Base-by-base conservation (phyloP, 1,140 invertebrate genomes). In the Oedothorax gibbosus region DNA sequence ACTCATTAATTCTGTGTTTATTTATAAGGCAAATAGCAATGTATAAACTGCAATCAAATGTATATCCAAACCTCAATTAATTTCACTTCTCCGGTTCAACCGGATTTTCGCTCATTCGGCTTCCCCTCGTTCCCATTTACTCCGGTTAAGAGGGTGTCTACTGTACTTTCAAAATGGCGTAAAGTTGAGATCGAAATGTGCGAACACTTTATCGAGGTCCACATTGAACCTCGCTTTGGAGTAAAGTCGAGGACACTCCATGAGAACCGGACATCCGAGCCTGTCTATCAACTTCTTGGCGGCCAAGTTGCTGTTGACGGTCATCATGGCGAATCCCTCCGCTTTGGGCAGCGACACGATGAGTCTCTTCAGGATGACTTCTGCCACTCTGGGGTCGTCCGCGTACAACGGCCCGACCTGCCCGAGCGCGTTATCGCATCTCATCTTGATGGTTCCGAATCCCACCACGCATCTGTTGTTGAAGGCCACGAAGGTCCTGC, bases 361-460 rank as follows among this genome's bases (percentile, higher is more conserved):
- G 11, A 88, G 71, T 10, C 62, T 50, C 21, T 60, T 68, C 9
- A 88, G 60, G 9, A 88, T 14, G 8, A 86, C 62, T 82, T 87
- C 87, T 0, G 88, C 88, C 9, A 88, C 72, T 2, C 50, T 83
- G 35, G 82, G 53, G 60, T 86, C 87, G 21, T 87, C 72, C 6
- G 88, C 88, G 56, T 88, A 88, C 18, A 88, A 53, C 1, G 88
- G 88, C 12, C 88, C 88, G 7, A 87, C 60, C 72, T 87, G 86
- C 5, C 82, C 80, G n/a, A 68, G 60, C 0, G 80, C 83, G 62
- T 86, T 69, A n/a, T n/a, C n/a, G 50, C 85, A 86, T 21, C 87
- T 87, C 3, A 77, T 84, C 18, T 85, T 78, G 15, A 88, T 83
- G 35, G 83, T 87, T 4, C 86, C 88, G 21, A 82, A 88, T 12